Conservation (phyloP, 2,888 invertebrate genomes). For the Lucinisca nassula region DNA sequence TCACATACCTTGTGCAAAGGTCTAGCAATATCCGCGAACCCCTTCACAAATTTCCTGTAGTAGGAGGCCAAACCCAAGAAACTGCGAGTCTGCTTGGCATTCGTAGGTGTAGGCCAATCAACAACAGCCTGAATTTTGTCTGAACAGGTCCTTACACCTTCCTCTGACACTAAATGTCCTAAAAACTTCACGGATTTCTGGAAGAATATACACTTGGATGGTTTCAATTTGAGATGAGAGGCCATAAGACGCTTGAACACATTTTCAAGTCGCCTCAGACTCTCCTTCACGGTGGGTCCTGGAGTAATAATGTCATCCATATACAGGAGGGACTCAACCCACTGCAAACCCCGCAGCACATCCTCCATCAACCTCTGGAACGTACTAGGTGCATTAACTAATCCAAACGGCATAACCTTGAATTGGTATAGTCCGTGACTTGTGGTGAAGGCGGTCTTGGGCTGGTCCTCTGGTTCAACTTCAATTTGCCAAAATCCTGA, state of each 20-base stretch:
- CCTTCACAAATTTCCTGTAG: conserved; percentile 41
- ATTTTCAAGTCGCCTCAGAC: conserved; percentile 39
- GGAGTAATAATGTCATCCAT: conserved; percentile 68
- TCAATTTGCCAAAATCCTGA: conserved; percentile 28
- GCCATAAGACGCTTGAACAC: conserved; percentile 52
- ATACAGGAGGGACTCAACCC: conserved; percentile 65
- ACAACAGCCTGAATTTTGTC: conserved; percentile 46
- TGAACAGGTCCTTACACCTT: conserved; percentile 39
- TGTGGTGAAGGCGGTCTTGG: conserved; percentile 48
- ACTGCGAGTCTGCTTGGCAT: conserved; percentile 29
- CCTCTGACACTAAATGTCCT: conserved; percentile 51
- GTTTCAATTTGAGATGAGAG: conserved; percentile 55
- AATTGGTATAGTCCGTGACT: conserved; percentile 43
- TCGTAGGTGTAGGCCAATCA: conserved; percentile 29
- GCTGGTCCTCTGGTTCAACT: conserved; percentile 2
- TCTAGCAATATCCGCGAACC: conserved; percentile 13
- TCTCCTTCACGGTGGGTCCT: conserved; percentile 46
- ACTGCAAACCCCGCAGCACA: conserved; percentile 42
- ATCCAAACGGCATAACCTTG: conserved; percentile 43
- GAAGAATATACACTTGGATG: conserved; percentile 59
- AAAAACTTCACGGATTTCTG: conserved; percentile 38
- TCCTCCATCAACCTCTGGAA: conserved; percentile 38
- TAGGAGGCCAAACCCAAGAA: conserved; percentile 57
- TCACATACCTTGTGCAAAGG: conserved; percentile 32
- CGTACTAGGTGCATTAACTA: too few species aligned